A percentile compares a stretch with the other conserved stretches of the same genome.
Conservation (phyloP, 2,888 invertebrate genomes). For the Drosophila meridionalis region DNA sequence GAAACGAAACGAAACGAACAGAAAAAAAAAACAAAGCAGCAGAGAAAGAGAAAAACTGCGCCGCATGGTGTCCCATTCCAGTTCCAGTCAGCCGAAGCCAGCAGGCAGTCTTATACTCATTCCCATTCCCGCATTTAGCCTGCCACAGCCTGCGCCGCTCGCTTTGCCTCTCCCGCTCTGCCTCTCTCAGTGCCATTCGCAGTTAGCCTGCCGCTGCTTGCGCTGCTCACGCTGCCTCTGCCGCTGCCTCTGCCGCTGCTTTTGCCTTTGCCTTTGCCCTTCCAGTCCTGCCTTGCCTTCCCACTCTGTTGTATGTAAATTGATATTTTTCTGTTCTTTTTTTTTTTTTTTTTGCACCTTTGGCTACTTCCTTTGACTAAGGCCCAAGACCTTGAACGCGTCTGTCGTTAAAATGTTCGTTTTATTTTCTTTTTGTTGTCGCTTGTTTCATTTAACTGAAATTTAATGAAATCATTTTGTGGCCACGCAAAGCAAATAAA, state of each 20-base stretch:
- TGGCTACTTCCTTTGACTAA: slow-evolving; percentile 63
- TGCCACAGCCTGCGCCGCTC: not conserved
- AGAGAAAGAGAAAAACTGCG: slow-evolving; percentile 38
- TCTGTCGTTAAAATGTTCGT: slow-evolving; percentile 47
- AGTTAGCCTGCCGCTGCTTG: not conserved
- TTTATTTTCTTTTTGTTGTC: slow-evolving; percentile 10
- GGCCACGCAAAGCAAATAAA: slow-evolving; percentile 40
- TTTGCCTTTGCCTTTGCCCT: not conserved
- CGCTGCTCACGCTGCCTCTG: not conserved
- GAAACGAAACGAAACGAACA: not conserved
- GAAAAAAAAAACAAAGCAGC: slow-evolving; percentile 13
- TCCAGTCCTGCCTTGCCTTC: not conserved
- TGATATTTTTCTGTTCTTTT: slow-evolving; percentile 63
- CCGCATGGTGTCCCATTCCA: slow-evolving; percentile 66
- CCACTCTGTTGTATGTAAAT: slow-evolving; percentile 65
- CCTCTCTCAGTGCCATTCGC: not conserved
- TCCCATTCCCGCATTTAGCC: not conserved
- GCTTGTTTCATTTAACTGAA: slow-evolving; percentile 64
- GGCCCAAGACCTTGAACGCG: slow-evolving; percentile 64
- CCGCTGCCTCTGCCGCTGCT: not conserved
- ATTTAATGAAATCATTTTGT: slow-evolving; percentile 77
- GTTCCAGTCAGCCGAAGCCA: slow-evolving; percentile 35
- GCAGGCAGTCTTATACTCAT: slow-evolving; percentile 41
- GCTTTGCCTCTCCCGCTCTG: not conserved
- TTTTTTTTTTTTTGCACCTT: slow-evolving; percentile 61